Base-by-base conservation (phyloP, 1,140 invertebrate species). In the Limonius californicus region DNA sequence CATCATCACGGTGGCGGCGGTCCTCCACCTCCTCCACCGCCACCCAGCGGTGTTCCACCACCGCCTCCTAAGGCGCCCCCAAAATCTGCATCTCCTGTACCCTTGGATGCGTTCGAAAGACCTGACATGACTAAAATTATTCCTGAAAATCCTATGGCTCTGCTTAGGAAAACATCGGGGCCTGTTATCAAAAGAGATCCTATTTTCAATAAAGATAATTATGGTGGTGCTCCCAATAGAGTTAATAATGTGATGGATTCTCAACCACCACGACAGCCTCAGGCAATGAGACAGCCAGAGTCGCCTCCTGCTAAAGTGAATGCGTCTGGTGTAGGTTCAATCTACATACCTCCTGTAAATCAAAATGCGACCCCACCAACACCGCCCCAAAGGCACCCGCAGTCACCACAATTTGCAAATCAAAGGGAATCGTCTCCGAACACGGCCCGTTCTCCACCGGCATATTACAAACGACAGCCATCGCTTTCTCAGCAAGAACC, bases 41-140 rank as follows among this genome's bases (percentile, higher is more conserved):
- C 78, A 45, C 65, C 74, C 21, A 55, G 73, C 14, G 79, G 80
- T 16, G 76, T 77, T 59, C 83, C 84, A 27, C 83, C 85, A 35
- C 84, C 85, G 59, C 83, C 81, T 0, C 76, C 78, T 4, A 62
- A 43, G 18, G 82, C 83, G 15, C 78, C 74, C 2, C 81, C 79
- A 63, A 71, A 77, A 64, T 77, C 72, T 71, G 78, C 74, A 70
- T 70, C 64, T 69, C 75, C 63, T 66, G 79, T 78, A 64, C 43
- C 73, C 65, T 67, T 78, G 73, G 69, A 80, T 69, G 42, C 80
- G 67, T 63, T 73, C 27, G 73, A 76, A 68, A 76, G 85, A 54
- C 85, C 85, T 18, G 85, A 87, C 75, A 87, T 87, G 67, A 86
- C 86, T 9, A 73, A 72, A 57, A 76, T 76, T 32, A 87, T 87